Evolutionary conservation across 2,888 invertebrate species (phyloP).

Genomic region (Suillia variegata): DNA sequence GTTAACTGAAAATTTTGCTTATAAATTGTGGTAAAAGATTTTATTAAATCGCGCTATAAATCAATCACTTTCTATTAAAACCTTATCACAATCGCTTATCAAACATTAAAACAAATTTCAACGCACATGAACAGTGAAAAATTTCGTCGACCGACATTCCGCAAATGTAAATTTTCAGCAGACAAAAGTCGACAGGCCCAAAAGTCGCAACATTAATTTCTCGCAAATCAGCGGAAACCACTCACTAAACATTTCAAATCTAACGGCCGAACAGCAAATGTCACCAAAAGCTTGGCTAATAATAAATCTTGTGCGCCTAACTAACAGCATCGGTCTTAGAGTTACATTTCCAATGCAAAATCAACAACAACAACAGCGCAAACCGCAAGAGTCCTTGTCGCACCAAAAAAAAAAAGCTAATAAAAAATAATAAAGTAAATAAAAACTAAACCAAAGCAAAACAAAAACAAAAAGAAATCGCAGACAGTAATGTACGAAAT

Average conservation of each 20-base stretch:
- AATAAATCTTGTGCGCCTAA: slow-evolving; percentile 13
- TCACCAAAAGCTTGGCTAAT: slow-evolving; percentile 5
- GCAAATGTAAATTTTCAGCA: background rate
- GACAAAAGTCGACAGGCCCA: background rate
- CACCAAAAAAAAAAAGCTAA: background rate
- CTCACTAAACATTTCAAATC: slow-evolving; percentile 5
- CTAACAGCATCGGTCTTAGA: background rate
- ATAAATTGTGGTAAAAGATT: background rate
- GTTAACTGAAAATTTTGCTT: too few relatives aligned
- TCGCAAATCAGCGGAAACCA: background rate
- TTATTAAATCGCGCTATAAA: background rate
- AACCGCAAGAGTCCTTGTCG: slow-evolving; percentile 1
- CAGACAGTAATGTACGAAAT: background rate
- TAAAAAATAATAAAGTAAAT: too few relatives aligned
- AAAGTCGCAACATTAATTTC: background rate
- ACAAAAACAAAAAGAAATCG: background rate
- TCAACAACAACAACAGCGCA: background rate
- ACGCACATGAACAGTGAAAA: background rate
- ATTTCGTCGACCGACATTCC: too few relatives aligned
- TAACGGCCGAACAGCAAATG: slow-evolving; percentile 2
- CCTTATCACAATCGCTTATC: background rate
- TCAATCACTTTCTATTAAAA: background rate
- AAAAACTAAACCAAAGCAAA: background rate
- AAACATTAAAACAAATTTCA: too few relatives aligned
- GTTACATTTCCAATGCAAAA: background rate